Evolutionary conservation across 2,888 invertebrate genomes (phyloP), one percentile per base, ranked within the genome.

Genomic region (Andrena minutula): DNA sequence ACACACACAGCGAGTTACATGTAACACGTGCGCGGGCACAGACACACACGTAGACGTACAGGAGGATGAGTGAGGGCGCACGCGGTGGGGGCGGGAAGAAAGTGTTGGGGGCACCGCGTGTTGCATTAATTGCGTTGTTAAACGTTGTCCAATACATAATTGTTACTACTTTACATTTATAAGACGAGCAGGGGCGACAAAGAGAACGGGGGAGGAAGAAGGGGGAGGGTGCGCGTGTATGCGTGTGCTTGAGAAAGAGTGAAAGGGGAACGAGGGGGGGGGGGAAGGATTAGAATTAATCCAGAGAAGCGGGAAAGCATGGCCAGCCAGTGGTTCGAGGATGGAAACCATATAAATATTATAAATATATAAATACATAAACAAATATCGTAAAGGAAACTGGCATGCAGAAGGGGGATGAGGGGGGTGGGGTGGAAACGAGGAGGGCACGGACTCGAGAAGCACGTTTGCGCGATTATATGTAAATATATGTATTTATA

Each of bases 111-210:
- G 26, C 35, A 16, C 49, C 60, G 60, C 65, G 70, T 68, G 82
- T 56, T 56, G 70, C 63, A 82, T 91, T 86, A 85, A 76, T 83
- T 86, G 85, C 89, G 76, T 91, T 90, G 90, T 91, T 90, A 87
- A 90, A 90, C 90, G 90, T 90, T 91, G 90, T 90, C 89, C 89
- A 79, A 90, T 87, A 85, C 82, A 85, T 88, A 88, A 90, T 90
- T 91, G 91, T 91, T 91, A 91, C 86, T 85, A 82, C 88, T 86
- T 89, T 86, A 89, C 82, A 86, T 79, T 82, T 84, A 64, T 79
- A 82, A 84, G 77, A 47, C 58, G 68, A 76, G 47, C 74, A 41
- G 20, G 41, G 30, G 53, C 2, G 63, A 60, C 61, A 72, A 47
- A 26, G 28, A 20, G 64, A 23, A 20, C 35, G 51, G 23, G 23